Evolutionary conservation across 30 jellyfish, hydroid and myxozoan species (phyloP), one percentile per base, ranked within the genome.

Genomic region (Cassiopea xamachana): DNA sequence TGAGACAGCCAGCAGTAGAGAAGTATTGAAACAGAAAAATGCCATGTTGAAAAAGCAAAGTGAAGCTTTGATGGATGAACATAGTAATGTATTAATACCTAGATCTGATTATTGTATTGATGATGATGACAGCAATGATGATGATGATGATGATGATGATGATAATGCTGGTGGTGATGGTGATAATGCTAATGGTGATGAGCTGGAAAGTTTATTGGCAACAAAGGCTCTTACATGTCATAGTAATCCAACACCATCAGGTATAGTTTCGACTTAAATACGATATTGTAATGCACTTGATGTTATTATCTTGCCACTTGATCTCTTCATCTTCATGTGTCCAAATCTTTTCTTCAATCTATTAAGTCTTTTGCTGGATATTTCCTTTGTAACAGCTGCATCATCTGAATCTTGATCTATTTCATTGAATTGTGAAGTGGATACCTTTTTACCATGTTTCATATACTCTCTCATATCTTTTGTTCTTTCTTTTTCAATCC

Each of bases 271-370:
- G 39, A 27, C 39, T 27, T 71, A 84, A 7, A 84, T 84, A 18
- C 92, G 76, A 55, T 84, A 73, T 73, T 84, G 85, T 19, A 84
- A 17, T 14, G 92, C 92, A 47, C 92, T 73, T 46, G 92, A 84
- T 71, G 58, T 84, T 15, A 84, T 69, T 55, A 58, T 84, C 50
- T 84, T 84, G 69, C 55, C 92, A 19, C 43, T 84, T 73, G 47
- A 7, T 48, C 62, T 49, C 48, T 80, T 61, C 44, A n/a, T 70
- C 39, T 62, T 72, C 49, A 46, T 60, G 2, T 15, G 73, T 46
- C 16, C 55, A 55, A 80, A 60, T 46, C 73, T 80, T n/a, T 46
- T 60, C 50, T 43, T 80, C 47, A 80, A 61, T 43, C 60, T 45
- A 3, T 67, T 27, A 50, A 80, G 64, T 62, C 16, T 80, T 19